Percentiles rank a stretch among this genome's conserved stretches.
phyloP scores from a whole-genome alignment of 2,888 invertebrate species.

The Eristalis arbustorum region DNA sequence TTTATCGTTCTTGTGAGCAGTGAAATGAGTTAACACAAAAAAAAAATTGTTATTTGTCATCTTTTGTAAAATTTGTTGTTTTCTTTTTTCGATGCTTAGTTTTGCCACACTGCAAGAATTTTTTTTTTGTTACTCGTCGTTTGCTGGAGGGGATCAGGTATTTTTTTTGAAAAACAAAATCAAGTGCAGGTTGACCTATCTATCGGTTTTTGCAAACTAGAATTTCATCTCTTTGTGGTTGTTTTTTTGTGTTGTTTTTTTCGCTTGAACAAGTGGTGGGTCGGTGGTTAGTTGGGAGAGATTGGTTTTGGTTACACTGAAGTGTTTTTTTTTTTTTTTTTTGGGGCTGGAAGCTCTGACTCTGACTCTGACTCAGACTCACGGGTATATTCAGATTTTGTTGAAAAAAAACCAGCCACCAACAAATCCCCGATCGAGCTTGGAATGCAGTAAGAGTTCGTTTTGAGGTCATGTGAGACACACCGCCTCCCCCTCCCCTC shows the following conservation, averaged over 20 bases:
- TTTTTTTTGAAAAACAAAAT: constrained; percentile 16
- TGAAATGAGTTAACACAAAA: neutral
- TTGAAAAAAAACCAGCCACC: no score
- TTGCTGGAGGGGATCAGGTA: no score
- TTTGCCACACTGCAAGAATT: neutral
- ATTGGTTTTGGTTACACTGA: neutral
- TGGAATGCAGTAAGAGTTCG: no score
- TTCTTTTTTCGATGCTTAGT: no score
- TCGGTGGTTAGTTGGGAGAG: constrained; percentile 1
- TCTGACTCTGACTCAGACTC: neutral
- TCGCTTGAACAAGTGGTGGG: constrained; percentile 31
- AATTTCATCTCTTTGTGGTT: neutral
- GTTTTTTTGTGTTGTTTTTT: constrained; percentile 1
- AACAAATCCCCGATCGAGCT: neutral
- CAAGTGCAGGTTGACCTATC: constrained; percentile 28
- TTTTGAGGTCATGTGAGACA: neutral
- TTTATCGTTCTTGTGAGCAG: no score
- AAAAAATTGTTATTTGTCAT: no score
- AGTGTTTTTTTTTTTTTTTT: no score
- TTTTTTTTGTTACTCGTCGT: neutral
- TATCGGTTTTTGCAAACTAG: constrained; percentile 19
- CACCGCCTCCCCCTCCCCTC: neutral
- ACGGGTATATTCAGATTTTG: neutral
- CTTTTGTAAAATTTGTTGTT: neutral
- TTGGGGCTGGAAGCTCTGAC: no score